Evolutionary conservation across 2,113 vertebrate species (phyloP).

Genomic region (Nannospalax galili): DNA sequence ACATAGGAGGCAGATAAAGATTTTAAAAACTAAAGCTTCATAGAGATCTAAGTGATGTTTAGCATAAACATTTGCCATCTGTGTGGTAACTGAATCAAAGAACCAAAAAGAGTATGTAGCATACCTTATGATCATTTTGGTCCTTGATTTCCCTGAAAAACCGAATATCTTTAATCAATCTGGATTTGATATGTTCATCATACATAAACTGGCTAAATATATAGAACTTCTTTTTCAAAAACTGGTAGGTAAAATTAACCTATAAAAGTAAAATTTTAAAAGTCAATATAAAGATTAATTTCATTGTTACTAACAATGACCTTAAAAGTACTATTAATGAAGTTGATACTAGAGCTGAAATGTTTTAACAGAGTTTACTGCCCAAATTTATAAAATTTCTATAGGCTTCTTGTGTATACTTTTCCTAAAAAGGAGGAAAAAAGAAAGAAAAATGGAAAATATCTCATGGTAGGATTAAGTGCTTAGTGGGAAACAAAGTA

Average conservation of each 20-base stretch:
- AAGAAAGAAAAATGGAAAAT: background rate
- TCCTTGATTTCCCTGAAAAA: slow-evolving; percentile 99
- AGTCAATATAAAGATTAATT: slow-evolving; percentile 54
- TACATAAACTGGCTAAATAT: slow-evolving; percentile 99
- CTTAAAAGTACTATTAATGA: slow-evolving; percentile 52
- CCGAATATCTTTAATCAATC: slow-evolving; percentile 98
- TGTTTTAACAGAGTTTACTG: background rate
- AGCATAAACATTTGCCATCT: background rate
- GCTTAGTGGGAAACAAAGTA: background rate
- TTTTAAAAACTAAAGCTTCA: background rate
- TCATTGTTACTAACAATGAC: slow-evolving; percentile 4
- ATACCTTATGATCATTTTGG: slow-evolving; percentile 98
- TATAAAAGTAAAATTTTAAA: slow-evolving; percentile 78
- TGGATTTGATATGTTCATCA: slow-evolving; percentile 99
- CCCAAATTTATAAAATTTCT: slow-evolving; percentile 1
- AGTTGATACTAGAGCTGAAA: background rate
- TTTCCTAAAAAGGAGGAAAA: background rate
- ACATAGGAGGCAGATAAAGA: background rate
- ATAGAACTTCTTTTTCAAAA: slow-evolving; percentile 99
- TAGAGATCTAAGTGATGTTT: background rate
- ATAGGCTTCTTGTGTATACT: background rate
- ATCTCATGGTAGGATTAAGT: background rate
- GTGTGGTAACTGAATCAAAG: background rate
- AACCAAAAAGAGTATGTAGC: background rate
- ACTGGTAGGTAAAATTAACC: slow-evolving; percentile 99